phyloP scores from a whole-genome alignment of 2,888 invertebrate genomes.

The Thymelicus sylvestris region DNA sequence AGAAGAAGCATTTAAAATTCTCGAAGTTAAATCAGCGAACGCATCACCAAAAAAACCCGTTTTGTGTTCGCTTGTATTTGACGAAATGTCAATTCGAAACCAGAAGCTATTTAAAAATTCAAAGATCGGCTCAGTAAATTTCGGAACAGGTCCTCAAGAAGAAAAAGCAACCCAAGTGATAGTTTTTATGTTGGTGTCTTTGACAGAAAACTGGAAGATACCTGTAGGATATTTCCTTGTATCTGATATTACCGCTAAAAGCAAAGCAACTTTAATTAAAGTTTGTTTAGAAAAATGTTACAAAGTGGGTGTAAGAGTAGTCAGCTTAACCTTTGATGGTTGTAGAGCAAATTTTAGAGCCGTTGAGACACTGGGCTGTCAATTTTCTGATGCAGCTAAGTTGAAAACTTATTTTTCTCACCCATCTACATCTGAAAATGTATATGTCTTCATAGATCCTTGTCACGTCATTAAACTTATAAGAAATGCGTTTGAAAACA shows the following conservation, averaged over 20 bases:
- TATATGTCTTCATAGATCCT: conserved; percentile 34
- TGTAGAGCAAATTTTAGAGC: conserved; percentile 22
- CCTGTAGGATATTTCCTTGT: conserved; percentile 21
- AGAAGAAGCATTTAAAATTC: neutral
- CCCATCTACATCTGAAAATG: conserved; percentile 21
- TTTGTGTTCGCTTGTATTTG: neutral
- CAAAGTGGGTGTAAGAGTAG: neutral
- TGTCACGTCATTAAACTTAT: conserved; percentile 40
- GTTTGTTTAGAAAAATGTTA: conserved; percentile 3
- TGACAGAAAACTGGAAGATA: conserved; percentile 9
- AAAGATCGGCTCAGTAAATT: neutral
- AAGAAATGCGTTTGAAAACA: conserved; percentile 33
- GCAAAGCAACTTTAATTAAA: conserved; percentile 16
- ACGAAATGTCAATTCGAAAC: neutral
- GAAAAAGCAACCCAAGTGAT: conserved; percentile 5
- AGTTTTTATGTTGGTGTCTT: conserved; percentile 15
- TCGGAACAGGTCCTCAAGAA: neutral
- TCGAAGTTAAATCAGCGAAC: neutral
- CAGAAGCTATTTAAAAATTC: neutral
- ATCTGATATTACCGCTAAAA: conserved; percentile 2
- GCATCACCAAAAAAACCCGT: neutral
- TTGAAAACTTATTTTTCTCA: conserved; percentile 28
- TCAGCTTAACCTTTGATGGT: conserved; percentile 21
- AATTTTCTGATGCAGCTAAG: conserved; percentile 12
- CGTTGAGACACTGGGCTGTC: conserved; percentile 31